Evolutionary conservation across 2,113 vertebrate species (phyloP).

Genomic region (Syrmaticus mikado): DNA sequence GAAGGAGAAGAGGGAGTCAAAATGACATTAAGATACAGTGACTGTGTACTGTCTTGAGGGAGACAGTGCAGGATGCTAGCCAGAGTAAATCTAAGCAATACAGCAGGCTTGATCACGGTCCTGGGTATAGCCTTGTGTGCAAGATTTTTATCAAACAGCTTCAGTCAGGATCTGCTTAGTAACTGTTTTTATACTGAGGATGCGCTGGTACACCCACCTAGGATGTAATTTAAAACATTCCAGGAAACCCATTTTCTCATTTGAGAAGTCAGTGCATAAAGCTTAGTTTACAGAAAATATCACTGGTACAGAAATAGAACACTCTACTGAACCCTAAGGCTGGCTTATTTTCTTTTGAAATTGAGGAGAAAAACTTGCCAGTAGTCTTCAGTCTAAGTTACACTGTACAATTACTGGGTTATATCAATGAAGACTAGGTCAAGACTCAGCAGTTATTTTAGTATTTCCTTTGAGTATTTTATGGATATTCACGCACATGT

Average conservation of each 20-base stretch:
- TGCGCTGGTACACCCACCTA: background rate
- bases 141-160: background rate
- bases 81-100: background rate
- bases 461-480: constrained; percentile 23
- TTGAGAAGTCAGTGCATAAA: background rate
- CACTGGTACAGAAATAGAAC: background rate
- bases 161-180: background rate
- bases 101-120: background rate
- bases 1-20: background rate
- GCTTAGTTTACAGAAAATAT: constrained; percentile 28
- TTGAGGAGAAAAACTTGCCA: background rate
- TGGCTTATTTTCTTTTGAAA: background rate
- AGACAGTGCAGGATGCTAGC: background rate
- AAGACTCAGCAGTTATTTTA: background rate
- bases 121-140: background rate
- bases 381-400: background rate
- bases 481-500: background rate
- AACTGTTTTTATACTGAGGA: background rate
- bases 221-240: background rate
- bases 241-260: background rate
- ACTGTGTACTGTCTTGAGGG: background rate
- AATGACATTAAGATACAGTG: background rate
- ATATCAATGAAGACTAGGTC: constrained; percentile 17
- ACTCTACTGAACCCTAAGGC: background rate
- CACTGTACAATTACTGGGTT: background rate